These are phyloP conservation scores for Phalera bucephala DNA, from an alignment of 2,888 invertebrate species.

Conservation along the genomic window DNA sequence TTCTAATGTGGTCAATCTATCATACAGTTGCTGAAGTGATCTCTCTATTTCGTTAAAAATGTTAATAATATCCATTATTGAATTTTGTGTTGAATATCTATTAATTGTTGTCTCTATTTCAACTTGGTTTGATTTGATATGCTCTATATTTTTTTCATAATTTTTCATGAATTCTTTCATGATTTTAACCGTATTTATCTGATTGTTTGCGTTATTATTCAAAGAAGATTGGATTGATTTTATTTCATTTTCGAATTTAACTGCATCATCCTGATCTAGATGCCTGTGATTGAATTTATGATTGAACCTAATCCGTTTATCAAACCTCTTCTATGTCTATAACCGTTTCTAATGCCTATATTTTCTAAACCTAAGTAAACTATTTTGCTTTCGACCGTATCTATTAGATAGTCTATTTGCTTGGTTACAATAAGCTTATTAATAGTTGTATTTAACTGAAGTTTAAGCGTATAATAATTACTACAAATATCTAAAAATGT, in stretches of 20 bases:
- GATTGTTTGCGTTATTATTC: constrained; percentile 2
- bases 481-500: too few relatives aligned
- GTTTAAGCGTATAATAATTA: too few relatives aligned
- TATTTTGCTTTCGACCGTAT: constrained; percentile 22
- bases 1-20: constrained; percentile 6
- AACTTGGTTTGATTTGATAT: neutral
- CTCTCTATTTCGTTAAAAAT: neutral
- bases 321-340: constrained; percentile 10
- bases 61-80: constrained; percentile 4
- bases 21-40: constrained; percentile 9
- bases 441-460: too few relatives aligned
- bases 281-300: constrained; percentile 21
- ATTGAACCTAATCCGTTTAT: constrained; percentile 16
- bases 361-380: constrained; percentile 19
- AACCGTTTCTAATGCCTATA: constrained; percentile 2
- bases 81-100: neutral
- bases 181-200: neutral
- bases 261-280: constrained; percentile 15
- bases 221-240: constrained; percentile 4
- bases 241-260: constrained; percentile 13
- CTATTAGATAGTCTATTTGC: constrained; percentile 18
- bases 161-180: constrained; percentile 2
- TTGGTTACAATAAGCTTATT: too few relatives aligned
- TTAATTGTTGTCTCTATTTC: too few relatives aligned
- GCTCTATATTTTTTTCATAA: constrained; percentile 3